A percentile compares a stretch with the other conserved stretches of the same genome.
phyloP scores from a whole-genome alignment of 2,113 vertebrate species.

The Pelodiscus sinensis region DNA sequence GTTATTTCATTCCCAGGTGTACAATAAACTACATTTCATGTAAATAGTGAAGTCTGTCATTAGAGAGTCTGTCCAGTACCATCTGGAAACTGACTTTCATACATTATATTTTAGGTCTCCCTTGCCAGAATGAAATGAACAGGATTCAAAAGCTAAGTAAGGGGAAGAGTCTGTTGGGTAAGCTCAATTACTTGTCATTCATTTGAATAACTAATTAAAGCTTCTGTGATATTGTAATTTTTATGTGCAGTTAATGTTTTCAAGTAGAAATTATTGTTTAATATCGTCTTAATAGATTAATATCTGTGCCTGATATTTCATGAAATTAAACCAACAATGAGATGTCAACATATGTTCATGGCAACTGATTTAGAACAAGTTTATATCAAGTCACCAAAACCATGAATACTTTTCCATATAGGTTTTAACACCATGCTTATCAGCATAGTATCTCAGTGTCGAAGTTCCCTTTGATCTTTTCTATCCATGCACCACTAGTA shows the following conservation, averaged over 20 bases:
- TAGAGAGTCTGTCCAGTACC: conserved; percentile 68
- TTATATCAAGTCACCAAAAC: conserved; percentile 22
- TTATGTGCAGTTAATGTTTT: conserved; percentile 57
- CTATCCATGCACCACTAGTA: too few species aligned
- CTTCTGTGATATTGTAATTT: conserved; percentile 65
- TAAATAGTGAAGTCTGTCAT: conserved; percentile 72
- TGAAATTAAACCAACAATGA: conserved; percentile 56
- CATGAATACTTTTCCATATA: background rate
- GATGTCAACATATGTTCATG: background rate
- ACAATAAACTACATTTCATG: conserved; percentile 57
- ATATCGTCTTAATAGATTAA: background rate
- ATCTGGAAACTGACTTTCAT: conserved; percentile 80
- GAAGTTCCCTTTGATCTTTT: too few species aligned
- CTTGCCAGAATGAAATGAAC: conserved; percentile 96
- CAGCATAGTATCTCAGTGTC: background rate
- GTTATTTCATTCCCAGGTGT: conserved; percentile 73
- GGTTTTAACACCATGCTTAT: background rate
- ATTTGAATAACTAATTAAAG: conserved; percentile 76
- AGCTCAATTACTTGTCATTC: conserved; percentile 76
- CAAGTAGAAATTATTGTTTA: conserved; percentile 63
- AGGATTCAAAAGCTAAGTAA: conserved; percentile 93
- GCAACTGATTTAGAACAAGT: background rate
- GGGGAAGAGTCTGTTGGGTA: conserved; percentile 92
- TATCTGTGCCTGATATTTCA: conserved; percentile 12
- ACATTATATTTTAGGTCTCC: conserved; percentile 87